Base-by-base conservation (phyloP, 2,888 invertebrate species). In the Troglohyphantes excavatus region DNA sequence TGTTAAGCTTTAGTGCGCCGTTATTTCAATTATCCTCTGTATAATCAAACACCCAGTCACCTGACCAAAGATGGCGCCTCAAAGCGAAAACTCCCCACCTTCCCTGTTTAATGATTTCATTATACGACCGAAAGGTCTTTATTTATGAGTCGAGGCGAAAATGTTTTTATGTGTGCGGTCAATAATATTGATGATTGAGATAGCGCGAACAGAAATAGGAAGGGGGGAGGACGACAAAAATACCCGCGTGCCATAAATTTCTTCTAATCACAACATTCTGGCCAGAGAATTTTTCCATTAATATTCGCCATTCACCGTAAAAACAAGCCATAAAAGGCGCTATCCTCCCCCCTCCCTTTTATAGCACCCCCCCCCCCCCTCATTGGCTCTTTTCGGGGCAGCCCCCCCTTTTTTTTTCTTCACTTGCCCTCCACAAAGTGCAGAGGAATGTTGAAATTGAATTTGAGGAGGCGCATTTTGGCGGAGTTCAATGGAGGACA, bases 101-200 rank as follows among this genome's bases (percentile, higher is more conserved):
- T 26, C 43, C 17, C 21, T 17, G 46, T 59, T 61, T 88, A 88
- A 88, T 88, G 81, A 88, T 88, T 88, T 88, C 87, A 88, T 88
- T 88, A 88, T 88, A 75, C 73, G 87, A 73, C 53, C 79, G 63
- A 87, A 87, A 87, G 86, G 87, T 88, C 87, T 88, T 88, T 88
- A 88, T 88, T 88, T 88, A 88, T 88, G 87, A 75, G 87, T 67
- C 53, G 21, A 21, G 43, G 68, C 79, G 79, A 79, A 75, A 88
- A 88, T 88, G 87, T 88, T 88, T 88, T 88, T 88, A 88, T 88
- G 87, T 75, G 87, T 81, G 81, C 87, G 87, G 87, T 88, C 87
- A 88, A 88, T 88, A 88, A 88, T 88, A 88, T 88, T 79, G 87
- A 88, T 88, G 87, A 88, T 81, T 88, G 87, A 73, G 87, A 88